Percentiles rank a stretch among this genome's conserved stretches.
Evolutionary conservation across 2,797 vertebrate genomes (phyloP).

Genomic region (Xiphorhynchus erythropygius): DNA sequence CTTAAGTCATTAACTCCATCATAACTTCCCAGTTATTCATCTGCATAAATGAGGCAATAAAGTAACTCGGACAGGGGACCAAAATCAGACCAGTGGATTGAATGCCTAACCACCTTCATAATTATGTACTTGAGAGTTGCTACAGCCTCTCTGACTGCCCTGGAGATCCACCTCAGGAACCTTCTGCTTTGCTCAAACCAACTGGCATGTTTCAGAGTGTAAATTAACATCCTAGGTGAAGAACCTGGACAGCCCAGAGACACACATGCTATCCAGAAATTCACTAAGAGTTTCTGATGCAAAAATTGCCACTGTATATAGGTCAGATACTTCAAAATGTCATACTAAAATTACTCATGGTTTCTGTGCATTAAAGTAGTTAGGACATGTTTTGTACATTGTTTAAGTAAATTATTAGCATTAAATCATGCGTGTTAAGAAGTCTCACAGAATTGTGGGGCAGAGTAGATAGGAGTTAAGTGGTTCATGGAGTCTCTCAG

Average conservation of each 20-base stretch:
- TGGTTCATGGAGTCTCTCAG: not conserved
- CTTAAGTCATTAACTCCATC: not conserved
- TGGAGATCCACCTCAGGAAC: not conserved
- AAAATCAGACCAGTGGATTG: not conserved
- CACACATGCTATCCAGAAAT: not conserved
- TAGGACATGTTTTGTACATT: not conserved
- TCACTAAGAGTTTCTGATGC: not conserved
- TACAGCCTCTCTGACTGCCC: not conserved
- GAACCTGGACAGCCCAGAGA: not conserved
- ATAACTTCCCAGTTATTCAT: not conserved
- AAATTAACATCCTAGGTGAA: not conserved
- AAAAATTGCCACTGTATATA: not conserved
- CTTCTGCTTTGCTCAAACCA: not conserved
- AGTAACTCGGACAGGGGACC: not conserved
- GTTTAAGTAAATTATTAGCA: not conserved
- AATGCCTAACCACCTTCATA: not conserved
- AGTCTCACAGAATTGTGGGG: not conserved
- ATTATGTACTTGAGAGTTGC: not conserved
- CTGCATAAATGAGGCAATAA: not conserved
- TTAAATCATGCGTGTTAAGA: not conserved
- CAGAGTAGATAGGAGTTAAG: not conserved
- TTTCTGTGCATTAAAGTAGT: not conserved
- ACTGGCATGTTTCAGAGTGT: accelerated
- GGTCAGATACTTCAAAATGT: not conserved
- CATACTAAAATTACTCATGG: not conserved